These are phyloP conservation scores for Upupa epops DNA, from an alignment of 2,113 vertebrate species.

Conservation along the genomic window DNA sequence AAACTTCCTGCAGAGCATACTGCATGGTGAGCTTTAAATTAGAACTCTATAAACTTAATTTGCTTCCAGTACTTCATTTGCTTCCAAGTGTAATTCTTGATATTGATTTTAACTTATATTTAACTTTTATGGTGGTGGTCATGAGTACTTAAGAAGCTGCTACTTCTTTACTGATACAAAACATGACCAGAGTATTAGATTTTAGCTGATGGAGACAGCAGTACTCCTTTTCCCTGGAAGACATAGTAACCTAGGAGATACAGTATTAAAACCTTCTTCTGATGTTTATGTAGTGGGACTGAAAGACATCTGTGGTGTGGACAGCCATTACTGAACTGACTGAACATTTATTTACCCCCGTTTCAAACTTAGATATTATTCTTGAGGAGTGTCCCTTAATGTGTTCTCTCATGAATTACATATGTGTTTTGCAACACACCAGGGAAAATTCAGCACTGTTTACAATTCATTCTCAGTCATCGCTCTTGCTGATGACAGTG, in stretches of 20 bases:
- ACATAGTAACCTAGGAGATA: not conserved
- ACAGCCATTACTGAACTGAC: not conserved
- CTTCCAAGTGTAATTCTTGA: conserved; percentile 42
- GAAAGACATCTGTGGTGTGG: not conserved
- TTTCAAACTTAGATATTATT: not conserved
- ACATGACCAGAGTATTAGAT: not conserved
- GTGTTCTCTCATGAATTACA: not conserved
- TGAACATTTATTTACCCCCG: not conserved
- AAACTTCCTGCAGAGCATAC: conserved; percentile 18
- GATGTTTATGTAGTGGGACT: not conserved
- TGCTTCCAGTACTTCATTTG: conserved; percentile 53
- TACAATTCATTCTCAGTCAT: not conserved
- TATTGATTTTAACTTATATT: conserved; percentile 68
- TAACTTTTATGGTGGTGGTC: conserved; percentile 47
- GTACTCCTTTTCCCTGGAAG: not conserved
- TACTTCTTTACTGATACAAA: not conserved
- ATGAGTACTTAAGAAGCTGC: not conserved
- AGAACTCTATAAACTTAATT: conserved; percentile 64
- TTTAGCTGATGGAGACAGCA: not conserved
- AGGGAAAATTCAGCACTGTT: not conserved
- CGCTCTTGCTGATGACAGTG: not conserved
- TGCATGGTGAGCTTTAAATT: conserved; percentile 1
- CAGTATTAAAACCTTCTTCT: not conserved
- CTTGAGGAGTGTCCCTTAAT: not conserved
- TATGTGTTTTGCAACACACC: not conserved